Conservation (phyloP, 2,797 vertebrate species). For the Trachurus trachurus region DNA sequence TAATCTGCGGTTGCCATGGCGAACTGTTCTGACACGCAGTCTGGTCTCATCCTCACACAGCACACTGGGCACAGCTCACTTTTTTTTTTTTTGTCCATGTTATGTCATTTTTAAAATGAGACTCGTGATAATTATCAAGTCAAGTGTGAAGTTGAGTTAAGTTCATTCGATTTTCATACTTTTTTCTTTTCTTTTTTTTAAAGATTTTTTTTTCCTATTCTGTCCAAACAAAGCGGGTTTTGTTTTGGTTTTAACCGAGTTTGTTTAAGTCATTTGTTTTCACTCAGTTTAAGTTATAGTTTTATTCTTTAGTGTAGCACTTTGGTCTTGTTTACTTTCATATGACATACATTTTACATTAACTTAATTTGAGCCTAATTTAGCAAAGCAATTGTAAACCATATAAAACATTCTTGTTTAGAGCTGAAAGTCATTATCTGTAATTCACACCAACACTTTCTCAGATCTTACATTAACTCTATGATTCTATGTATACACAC, state of each 20-base stretch:
- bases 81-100: not conserved
- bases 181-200: not conserved
- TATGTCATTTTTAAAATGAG: not conserved
- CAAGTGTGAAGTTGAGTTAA: not conserved
- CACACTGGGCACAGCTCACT: conserved; percentile 14
- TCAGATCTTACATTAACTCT: not conserved
- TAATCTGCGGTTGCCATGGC: conserved; percentile 76
- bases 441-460: not conserved
- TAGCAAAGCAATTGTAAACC: not conserved
- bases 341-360: not conserved
- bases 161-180: not conserved
- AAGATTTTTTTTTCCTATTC: too few species aligned
- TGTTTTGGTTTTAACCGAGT: not conserved
- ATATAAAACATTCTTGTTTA: not conserved
- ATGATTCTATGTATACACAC: not conserved
- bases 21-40: conserved; percentile 74
- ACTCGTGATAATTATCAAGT: not conserved
- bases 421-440: not conserved
- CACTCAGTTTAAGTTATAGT: not conserved
- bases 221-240: not conserved
- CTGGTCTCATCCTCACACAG: conserved; percentile 58
- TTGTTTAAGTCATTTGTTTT: not conserved
- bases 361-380: not conserved
- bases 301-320: not conserved
- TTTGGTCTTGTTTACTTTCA: not conserved